phyloP scores from a whole-genome alignment of 2,113 vertebrate genomes.

The Zosterops pallidus region DNA sequence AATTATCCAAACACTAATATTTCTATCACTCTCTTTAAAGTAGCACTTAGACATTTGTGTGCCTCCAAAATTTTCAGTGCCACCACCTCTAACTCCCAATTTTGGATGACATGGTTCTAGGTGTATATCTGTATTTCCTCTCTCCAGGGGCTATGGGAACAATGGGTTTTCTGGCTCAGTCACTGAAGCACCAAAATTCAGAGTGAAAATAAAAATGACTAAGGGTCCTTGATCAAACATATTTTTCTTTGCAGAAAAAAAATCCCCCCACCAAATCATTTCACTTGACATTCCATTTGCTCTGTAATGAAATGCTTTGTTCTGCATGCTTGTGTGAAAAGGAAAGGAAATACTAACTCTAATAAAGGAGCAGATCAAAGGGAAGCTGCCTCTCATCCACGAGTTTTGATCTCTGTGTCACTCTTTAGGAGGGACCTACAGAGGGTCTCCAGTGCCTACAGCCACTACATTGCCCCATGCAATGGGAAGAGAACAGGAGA shows the following conservation, averaged over 20 bases:
- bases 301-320: conserved; percentile 12
- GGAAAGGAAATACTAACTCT: background rate
- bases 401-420: background rate
- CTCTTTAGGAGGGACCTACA: background rate
- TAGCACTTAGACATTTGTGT: background rate
- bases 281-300: conserved; percentile 17
- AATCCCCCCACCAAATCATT: background rate
- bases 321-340: background rate
- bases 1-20: background rate
- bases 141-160: background rate
- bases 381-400: background rate
- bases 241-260: background rate
- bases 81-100: background rate
- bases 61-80: background rate
- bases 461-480: too few relatives aligned
- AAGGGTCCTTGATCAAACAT: background rate
- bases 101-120: background rate
- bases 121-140: background rate
- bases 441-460: background rate
- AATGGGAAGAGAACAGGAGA: background rate
- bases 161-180: background rate
- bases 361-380: background rate
- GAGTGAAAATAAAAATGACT: background rate
- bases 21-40: background rate
- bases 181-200: background rate